These are phyloP conservation scores for Pelobates cultripes DNA, from an alignment of 2,797 vertebrate genomes.

Conservation along the genomic window DNA sequence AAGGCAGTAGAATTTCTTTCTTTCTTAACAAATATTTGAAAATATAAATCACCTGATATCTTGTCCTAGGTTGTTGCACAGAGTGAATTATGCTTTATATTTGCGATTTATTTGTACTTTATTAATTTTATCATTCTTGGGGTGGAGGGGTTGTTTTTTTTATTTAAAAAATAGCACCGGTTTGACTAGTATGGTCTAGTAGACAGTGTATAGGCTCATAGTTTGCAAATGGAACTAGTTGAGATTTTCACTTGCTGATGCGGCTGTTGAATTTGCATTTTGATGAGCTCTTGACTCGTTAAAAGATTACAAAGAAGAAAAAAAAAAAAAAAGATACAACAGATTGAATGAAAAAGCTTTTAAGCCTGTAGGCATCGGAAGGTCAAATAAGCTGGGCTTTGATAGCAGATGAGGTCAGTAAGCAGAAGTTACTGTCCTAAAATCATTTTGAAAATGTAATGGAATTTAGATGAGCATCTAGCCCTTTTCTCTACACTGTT, in stretches of 20 bases:
- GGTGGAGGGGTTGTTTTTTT: no score
- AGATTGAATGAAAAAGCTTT: constrained; percentile 59
- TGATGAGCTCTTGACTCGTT: constrained; percentile 66
- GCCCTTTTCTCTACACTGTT: constrained; percentile 22
- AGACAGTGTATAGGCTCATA: neutral
- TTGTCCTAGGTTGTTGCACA: no score
- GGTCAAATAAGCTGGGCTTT: constrained; percentile 54
- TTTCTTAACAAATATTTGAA: no score
- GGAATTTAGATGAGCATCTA: constrained; percentile 41
- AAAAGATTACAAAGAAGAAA: constrained; percentile 63
- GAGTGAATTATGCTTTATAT: no score
- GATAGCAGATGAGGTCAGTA: constrained; percentile 59
- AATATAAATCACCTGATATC: no score
- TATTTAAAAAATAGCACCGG: no score
- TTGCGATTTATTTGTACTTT: no score
- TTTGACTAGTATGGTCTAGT: neutral
- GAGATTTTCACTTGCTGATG: constrained; percentile 14
- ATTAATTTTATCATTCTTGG: no score
- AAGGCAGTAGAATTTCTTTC: no score
- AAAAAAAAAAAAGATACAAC: constrained; percentile 58
- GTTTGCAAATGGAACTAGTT: neutral
- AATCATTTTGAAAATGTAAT: constrained; percentile 58
- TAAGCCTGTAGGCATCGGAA: constrained; percentile 58
- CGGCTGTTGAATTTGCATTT: constrained; percentile 58
- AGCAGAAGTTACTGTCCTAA: constrained; percentile 26